A percentile compares a stretch with the other conserved stretches of the same genome.
These are phyloP conservation scores for Armadillidium nasatum DNA, from an alignment of 1,140 invertebrate species.

Conservation along the genomic window DNA sequence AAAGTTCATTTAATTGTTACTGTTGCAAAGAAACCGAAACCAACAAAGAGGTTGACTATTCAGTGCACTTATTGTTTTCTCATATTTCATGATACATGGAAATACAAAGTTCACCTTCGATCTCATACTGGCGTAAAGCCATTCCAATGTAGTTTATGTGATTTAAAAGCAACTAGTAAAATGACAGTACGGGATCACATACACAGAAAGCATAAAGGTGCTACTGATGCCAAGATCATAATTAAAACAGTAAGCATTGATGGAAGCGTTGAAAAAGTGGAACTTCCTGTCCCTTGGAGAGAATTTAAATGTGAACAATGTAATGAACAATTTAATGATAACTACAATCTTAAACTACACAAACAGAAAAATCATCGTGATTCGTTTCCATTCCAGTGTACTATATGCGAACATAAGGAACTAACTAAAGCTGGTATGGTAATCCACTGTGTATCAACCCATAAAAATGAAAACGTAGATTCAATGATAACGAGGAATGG, in stretches of 20 bases:
- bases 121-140: conserved; percentile 51
- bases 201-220: conserved; percentile 38
- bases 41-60: conserved; percentile 34
- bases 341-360: conserved; percentile 41
- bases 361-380: conserved; percentile 36
- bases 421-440: conserved; percentile 38
- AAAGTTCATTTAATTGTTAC: conserved; percentile 43
- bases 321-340: conserved; percentile 32
- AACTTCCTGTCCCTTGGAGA: conserved; percentile 34
- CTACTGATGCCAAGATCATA: conserved; percentile 36
- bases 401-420: conserved; percentile 33
- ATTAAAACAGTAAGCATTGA: conserved; percentile 38
- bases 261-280: conserved; percentile 38
- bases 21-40: conserved; percentile 34
- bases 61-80: conserved; percentile 40
- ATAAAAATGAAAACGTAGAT: conserved; percentile 32
- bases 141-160: conserved; percentile 47
- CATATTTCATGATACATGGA: conserved; percentile 44
- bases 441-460: conserved; percentile 40
- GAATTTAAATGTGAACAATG: conserved; percentile 43
- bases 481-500: conserved; percentile 32
- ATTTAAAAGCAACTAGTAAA: conserved; percentile 49
- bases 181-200: conserved; percentile 52
- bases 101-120: conserved; percentile 49
- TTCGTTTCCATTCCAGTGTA: conserved; percentile 36